Percentiles rank a stretch among this genome's conserved stretches.
Evolutionary conservation across 2,888 invertebrate species (phyloP).

Genomic region (Geophilus truncorum): DNA sequence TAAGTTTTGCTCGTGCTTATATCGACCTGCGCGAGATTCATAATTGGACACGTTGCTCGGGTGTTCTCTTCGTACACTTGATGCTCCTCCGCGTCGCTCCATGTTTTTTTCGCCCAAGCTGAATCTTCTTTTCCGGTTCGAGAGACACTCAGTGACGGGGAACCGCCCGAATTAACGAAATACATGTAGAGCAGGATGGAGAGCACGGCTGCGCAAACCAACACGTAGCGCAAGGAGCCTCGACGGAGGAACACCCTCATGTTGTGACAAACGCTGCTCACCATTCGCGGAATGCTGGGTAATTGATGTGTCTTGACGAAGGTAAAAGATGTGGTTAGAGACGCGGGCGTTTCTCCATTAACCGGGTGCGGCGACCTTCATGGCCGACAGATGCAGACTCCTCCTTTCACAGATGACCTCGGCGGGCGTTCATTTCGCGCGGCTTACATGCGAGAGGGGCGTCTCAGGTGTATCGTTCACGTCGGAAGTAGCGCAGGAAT

Average conservation of each 20-base stretch:
- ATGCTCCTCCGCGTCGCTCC: conserved; percentile 19
- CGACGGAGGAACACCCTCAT: conserved; percentile 33
- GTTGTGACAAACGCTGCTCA: background rate
- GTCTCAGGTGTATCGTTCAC: background rate
- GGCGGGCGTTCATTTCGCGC: background rate
- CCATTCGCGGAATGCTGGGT: background rate
- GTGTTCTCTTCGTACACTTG: background rate
- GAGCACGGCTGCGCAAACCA: conserved; percentile 30
- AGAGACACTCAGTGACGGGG: conserved; percentile 3
- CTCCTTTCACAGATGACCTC: conserved; percentile 20
- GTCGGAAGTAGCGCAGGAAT: background rate
- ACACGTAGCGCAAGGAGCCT: conserved; percentile 35
- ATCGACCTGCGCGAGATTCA: conserved; percentile 39
- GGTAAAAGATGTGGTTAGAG: conserved; percentile 27
- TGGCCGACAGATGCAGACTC: conserved; percentile 21
- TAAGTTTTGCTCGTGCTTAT: conserved; percentile 42
- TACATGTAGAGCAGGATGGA: conserved; percentile 37
- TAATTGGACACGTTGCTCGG: conserved; percentile 28
- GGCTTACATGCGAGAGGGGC: background rate
- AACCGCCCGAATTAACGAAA: conserved; percentile 32
- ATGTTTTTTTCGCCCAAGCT: background rate
- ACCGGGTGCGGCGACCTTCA: conserved; percentile 27
- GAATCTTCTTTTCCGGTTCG: background rate
- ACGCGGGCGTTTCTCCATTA: conserved; percentile 17
- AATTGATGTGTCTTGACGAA: conserved; percentile 13